Conservation (phyloP, 2,888 invertebrate species). For the Chironomus riparius region DNA sequence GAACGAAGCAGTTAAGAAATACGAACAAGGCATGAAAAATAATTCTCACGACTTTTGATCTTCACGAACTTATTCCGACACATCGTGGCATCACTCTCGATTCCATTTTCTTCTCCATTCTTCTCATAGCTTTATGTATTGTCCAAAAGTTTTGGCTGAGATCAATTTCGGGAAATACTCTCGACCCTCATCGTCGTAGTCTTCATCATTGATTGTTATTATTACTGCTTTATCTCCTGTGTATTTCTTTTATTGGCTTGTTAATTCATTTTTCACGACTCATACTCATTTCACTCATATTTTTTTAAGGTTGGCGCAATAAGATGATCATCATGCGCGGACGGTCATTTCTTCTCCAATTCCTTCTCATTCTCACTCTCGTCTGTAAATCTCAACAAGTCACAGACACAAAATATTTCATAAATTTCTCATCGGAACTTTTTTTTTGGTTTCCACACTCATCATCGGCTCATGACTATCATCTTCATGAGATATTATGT, state of each 20-base stretch:
- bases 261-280: slow-evolving; percentile 17
- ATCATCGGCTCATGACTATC: no score
- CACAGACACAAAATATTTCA: background rate
- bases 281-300: background rate
- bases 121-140: background rate
- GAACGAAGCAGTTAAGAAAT: background rate
- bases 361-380: background rate
- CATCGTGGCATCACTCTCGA: background rate
- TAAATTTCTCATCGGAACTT: background rate
- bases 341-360: background rate
- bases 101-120: background rate
- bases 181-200: background rate
- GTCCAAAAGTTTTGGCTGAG: background rate
- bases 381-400: background rate
- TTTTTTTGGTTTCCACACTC: background rate
- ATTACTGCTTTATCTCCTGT: background rate
- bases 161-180: slow-evolving; percentile 4
- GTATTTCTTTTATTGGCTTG: slow-evolving; percentile 10
- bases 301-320: background rate
- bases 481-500: background rate
- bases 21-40: background rate
- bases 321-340: background rate
- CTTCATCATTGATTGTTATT: background rate
- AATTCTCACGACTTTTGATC: slow-evolving; percentile 18
- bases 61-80: slow-evolving; percentile 12